Evolutionary conservation across 2,888 invertebrate genomes (phyloP), one percentile per base, ranked within the genome.

Genomic region (Trilocha varians): DNA sequence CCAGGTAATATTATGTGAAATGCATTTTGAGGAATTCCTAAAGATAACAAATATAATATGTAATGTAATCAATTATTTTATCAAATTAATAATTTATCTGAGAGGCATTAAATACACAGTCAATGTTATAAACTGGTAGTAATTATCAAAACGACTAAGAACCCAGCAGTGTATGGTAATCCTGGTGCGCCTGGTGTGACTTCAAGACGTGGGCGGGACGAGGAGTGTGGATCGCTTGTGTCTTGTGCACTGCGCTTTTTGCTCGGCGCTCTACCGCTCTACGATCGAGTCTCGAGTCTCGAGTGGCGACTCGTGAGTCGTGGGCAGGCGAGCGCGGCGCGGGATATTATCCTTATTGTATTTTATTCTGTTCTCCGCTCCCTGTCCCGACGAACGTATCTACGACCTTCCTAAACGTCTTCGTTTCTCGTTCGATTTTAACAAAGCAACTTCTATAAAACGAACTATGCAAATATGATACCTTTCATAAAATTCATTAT

Each of bases 301-400:
- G n/a, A n/a, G n/a, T n/a, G n/a, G n/a, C n/a, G n/a, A n/a, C n/a
- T n/a, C n/a, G n/a, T n/a, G n/a, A n/a, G n/a, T n/a, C n/a, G 63
- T 68, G 62, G 64, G 63, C 43, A 58, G 59, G 67, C 65, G 62
- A 56, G 52, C 49, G 48, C 52, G 55, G 51, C 53, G 53, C 48
- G 35, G 70, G 69, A 69, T 66, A 65, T 71, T 70, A 70, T 76
- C 73, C 71, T 73, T 74, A 67, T 70, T 79, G 70, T 73, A 70
- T 73, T 75, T 77, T 83, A 82, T 77, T 83, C 77, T 63, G 73
- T 71, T 72, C 70, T 65, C 68, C 68, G 71, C 75, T 68, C 71
- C 72, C 74, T 65, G 66, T 67, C 67, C 62, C 62, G 65, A 48
- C 68, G 72, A 70, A 74, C 78, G 79, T 70, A 65, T 65, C 62